These are phyloP conservation scores for Gryon sp. DNA, from an alignment of 1,140 invertebrate species.

Conservation along the genomic window DNA sequence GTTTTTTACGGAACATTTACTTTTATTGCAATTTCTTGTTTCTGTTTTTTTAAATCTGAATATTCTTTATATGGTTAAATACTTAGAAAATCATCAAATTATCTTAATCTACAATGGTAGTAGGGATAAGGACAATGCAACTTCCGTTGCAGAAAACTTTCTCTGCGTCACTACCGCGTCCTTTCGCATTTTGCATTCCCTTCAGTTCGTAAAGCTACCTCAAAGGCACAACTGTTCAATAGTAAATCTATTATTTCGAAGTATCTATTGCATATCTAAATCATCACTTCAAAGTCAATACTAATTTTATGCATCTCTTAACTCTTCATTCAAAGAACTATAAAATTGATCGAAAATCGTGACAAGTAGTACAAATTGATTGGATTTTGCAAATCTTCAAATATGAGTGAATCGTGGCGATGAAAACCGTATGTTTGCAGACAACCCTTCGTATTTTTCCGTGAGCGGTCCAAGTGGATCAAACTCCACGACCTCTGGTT, in stretches of 20 bases:
- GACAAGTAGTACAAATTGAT: too few species aligned
- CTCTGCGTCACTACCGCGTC: constrained; percentile 59
- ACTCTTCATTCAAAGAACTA: too few species aligned
- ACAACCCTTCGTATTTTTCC: constrained; percentile 83
- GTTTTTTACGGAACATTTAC: too few species aligned
- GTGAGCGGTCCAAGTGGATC: constrained; percentile 69
- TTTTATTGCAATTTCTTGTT: too few species aligned
- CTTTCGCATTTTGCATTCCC: constrained; percentile 57
- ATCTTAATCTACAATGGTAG: constrained; percentile 33
- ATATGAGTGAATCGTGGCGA: constrained; percentile 18
- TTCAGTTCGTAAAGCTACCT: constrained; percentile 52
- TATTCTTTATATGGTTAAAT: too few species aligned
- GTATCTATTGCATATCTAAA: too few species aligned
- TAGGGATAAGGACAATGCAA: constrained; percentile 71
- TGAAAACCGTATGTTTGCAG: constrained; percentile 74
- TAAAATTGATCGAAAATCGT: too few species aligned
- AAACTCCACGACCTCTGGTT: constrained; percentile 23
- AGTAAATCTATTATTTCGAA: constrained; percentile 4
- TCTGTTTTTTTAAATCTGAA: too few species aligned
- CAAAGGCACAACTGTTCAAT: constrained; percentile 57
- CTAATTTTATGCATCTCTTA: too few species aligned
- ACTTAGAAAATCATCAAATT: too few species aligned
- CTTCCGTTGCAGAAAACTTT: constrained; percentile 71
- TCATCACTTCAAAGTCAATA: too few species aligned
- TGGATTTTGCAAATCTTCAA: too few species aligned